phyloP scores from a whole-genome alignment of 1,140 invertebrate genomes.

The Vanessa atalanta region DNA sequence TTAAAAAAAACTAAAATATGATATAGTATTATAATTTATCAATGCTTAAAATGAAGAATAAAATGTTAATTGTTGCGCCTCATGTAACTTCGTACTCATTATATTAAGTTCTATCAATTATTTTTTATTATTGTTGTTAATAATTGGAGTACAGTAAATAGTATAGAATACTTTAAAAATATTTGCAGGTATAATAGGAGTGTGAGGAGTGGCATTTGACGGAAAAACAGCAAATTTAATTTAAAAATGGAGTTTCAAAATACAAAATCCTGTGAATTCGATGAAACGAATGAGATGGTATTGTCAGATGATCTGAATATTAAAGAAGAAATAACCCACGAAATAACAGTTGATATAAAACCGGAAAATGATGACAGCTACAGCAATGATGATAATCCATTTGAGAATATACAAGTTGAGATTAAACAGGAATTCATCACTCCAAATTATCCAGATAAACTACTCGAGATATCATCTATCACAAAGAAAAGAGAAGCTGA shows the following conservation, averaged over 20 bases:
- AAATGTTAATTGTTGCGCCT: too few relatives aligned
- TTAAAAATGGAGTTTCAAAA: conserved; percentile 19
- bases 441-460: conserved; percentile 33
- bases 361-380: conserved; percentile 17
- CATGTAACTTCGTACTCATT: too few relatives aligned
- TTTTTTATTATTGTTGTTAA: too few relatives aligned
- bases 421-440: conserved; percentile 53
- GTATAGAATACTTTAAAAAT: neutral
- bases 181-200: neutral
- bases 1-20: neutral
- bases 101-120: too few relatives aligned
- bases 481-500: neutral
- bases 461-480: conserved; percentile 16
- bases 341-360: conserved; percentile 35
- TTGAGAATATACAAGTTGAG: conserved; percentile 52
- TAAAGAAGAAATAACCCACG: conserved; percentile 27
- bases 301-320: conserved; percentile 15
- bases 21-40: neutral
- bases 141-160: neutral
- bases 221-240: neutral
- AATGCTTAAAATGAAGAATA: too few relatives aligned
- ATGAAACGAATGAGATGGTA: neutral
- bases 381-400: conserved; percentile 46
- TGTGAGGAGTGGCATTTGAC: neutral
- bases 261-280: neutral